Evolutionary conservation across 2,113 vertebrate species (phyloP), one percentile per base, ranked within the genome.

Genomic region (Cephalopterus ornatus): DNA sequence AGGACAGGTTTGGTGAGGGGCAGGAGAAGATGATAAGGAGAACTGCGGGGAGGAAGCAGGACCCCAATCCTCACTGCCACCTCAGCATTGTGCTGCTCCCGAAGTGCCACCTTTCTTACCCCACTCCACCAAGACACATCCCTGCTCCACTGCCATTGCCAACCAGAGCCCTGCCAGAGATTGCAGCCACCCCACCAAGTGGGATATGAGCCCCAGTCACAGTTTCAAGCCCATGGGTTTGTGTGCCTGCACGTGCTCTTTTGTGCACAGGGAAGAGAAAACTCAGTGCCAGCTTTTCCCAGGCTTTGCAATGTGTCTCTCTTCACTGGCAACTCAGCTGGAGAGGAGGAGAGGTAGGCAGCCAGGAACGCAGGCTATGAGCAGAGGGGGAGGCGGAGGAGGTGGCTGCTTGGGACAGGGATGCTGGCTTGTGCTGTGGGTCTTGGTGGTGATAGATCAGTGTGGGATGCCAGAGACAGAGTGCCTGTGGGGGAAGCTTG

Each of bases 401-500:
- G 93, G 93, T 70, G 41, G 33, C 88, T 85, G 65, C 70, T 66
- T 0, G 1, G 83, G 80, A 95, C 88, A 78, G 83, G 92, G 92
- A 55, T 58, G 44, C 66, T 95, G 96, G 73, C 49, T 93, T 72
- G 87, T 93, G 87, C 91, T 91, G 81, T 88, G 81, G 89, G 58
- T 93, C 94, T 81, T 3, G 2, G 37, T 88, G 77, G 58, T 86
- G 91, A 89, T 77, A 92, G 93, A 87, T 91, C 83, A 78, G 73
- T 93, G 95, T 94, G 93, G 91, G 92, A 97, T 94, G 91, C 77
- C 91, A 94, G 76, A 85, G 79, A 76, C 61, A 41, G 73, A 84
- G 83, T 28, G 88, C 83, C 88, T 96, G 96, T 94, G 96, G 95
- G 96, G 91, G 96, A 94, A 95, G 95, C 37, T 92, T 94, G 92